A percentile compares a stretch with the other conserved stretches of the same genome.
These are phyloP conservation scores for Ichneumoninae sp. DNA, from an alignment of 2,888 invertebrate species.

Conservation along the genomic window DNA sequence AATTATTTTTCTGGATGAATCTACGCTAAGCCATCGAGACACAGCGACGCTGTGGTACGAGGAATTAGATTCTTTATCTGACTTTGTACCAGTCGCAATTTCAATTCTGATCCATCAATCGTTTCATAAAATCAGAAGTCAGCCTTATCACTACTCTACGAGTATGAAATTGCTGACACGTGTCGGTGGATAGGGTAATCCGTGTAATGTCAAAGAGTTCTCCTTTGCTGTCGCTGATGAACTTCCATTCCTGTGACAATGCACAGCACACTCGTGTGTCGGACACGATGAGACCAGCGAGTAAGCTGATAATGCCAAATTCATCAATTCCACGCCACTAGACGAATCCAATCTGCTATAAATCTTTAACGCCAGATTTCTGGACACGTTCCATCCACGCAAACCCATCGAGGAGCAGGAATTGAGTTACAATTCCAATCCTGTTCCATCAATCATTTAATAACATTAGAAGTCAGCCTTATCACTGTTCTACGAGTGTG, in stretches of 20 bases:
- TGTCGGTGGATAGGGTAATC: background rate
- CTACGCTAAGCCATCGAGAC: conserved; percentile 64
- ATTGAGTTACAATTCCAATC: background rate
- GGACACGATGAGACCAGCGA: background rate
- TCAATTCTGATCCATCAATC: background rate
- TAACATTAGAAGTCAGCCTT: background rate
- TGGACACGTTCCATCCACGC: conserved; percentile 27
- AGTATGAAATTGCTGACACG: background rate
- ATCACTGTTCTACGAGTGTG: background rate
- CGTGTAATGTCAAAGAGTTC: background rate
- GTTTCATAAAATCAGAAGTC: background rate
- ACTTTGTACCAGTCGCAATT: background rate
- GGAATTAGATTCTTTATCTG: background rate
- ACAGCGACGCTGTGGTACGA: background rate
- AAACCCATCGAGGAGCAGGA: conserved; percentile 64
- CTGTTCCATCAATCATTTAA: background rate
- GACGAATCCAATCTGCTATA: too few species aligned
- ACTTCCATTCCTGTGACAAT: background rate
- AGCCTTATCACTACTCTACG: background rate
- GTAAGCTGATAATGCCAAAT: background rate
- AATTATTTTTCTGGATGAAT: background rate
- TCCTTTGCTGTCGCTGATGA: background rate
- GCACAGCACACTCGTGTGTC: background rate
- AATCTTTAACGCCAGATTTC: too few species aligned
- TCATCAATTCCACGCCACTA: background rate